A percentile compares a stretch with the other conserved stretches of the same genome.
Conservation (phyloP, 2,888 invertebrate genomes). For the Xylota segnis region DNA sequence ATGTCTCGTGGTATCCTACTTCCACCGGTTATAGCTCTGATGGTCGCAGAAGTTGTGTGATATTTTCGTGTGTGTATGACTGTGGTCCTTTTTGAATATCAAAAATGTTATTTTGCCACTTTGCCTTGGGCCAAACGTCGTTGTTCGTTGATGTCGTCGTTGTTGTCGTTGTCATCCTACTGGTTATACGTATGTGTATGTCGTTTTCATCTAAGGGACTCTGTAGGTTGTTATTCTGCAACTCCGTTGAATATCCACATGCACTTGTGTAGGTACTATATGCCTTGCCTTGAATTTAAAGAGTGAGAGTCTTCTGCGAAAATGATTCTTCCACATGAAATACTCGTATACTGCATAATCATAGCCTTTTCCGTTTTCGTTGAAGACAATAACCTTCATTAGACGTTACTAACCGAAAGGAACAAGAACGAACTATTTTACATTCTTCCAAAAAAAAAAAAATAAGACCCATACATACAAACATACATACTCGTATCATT, state of each 20-base stretch:
- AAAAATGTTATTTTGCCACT: conserved; percentile 73
- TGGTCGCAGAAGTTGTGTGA: conserved; percentile 53
- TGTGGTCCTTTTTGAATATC: conserved; percentile 65
- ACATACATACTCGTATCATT: conserved; percentile 57
- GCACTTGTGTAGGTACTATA: conserved; percentile 15
- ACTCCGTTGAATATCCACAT: conserved; percentile 24
- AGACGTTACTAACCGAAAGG: conserved; percentile 32
- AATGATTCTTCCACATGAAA: conserved; percentile 62
- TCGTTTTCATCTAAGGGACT: conserved; percentile 36
- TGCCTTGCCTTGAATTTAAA: conserved; percentile 15
- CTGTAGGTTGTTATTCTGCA: conserved; percentile 7
- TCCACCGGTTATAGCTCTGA: conserved; percentile 28
- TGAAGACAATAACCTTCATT: conserved; percentile 69
- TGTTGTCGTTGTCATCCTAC: neutral
- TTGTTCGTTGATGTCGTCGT: conserved; percentile 56
- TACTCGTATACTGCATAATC: conserved; percentile 66
- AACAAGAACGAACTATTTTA: conserved; percentile 25
- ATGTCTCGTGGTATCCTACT: conserved; percentile 61
- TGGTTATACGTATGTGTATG: conserved; percentile 19
- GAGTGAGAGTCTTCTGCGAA: conserved; percentile 31
- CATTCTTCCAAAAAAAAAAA: conserved; percentile 20
- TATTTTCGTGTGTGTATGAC: conserved; percentile 51
- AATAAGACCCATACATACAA: conserved; percentile 38
- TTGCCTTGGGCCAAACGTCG: conserved; percentile 62
- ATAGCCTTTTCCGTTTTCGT: conserved; percentile 57